These are phyloP conservation scores for Enteromius afrohamiltoni DNA, from an alignment of 2,797 vertebrate species.

Conservation along the genomic window DNA sequence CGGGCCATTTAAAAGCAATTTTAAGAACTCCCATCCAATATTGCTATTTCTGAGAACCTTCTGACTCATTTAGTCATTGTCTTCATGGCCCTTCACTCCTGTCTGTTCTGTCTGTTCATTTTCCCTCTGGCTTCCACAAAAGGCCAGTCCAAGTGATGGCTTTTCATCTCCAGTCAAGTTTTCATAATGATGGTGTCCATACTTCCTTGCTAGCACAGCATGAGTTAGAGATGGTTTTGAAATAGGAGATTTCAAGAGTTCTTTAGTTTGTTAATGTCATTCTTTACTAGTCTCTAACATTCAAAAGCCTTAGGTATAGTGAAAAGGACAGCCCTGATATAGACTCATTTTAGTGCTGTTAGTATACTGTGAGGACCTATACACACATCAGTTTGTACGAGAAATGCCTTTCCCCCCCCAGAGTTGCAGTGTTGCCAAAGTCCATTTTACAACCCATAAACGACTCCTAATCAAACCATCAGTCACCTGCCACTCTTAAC, in stretches of 20 bases:
- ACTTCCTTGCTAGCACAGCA: background rate
- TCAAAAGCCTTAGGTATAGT: background rate
- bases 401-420: background rate
- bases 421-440: background rate
- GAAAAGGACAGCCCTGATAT: background rate
- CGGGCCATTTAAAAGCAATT: constrained; percentile 26
- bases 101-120: background rate
- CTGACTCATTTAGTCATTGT: background rate
- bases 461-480: constrained; percentile 46
- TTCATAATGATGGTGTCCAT: background rate
- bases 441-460: constrained; percentile 35
- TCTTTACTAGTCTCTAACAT: background rate
- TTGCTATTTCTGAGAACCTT: background rate
- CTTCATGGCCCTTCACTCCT: background rate
- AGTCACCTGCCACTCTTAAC: constrained; percentile 35
- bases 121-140: background rate
- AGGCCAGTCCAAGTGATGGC: background rate
- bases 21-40: background rate
- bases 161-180: background rate
- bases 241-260: background rate
- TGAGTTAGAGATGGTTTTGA: background rate
- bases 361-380: background rate
- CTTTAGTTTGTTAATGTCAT: background rate
- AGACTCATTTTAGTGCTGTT: background rate
- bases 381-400: background rate